These are phyloP conservation scores for Dipodomys ordii DNA, from an alignment of 2,113 vertebrate species.

Conservation along the genomic window DNA sequence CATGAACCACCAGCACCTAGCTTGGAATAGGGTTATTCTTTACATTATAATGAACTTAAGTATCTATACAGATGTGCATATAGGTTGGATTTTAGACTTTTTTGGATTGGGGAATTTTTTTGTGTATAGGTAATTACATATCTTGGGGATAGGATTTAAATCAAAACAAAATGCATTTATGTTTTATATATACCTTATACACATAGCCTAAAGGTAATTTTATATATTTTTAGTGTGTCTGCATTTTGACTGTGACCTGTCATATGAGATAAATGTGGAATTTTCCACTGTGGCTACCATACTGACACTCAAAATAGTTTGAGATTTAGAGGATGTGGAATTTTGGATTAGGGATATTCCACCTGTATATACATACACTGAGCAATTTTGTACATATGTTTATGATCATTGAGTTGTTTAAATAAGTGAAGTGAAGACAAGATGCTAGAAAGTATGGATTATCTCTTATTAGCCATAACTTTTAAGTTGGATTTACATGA, in stretches of 20 bases:
- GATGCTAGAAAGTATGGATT: neutral
- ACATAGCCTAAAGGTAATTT: neutral
- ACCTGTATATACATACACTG: neutral
- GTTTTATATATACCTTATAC: neutral
- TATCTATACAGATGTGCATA: neutral
- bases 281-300: neutral
- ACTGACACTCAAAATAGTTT: neutral
- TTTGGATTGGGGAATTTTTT: neutral
- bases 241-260: constrained; percentile 1
- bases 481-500: neutral
- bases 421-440: neutral
- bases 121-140: neutral
- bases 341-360: neutral
- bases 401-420: neutral
- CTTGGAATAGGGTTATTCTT: neutral
- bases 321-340: neutral
- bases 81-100: neutral
- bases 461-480: neutral
- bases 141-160: neutral
- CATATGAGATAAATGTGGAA: neutral
- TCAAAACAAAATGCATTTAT: constrained; percentile 9
- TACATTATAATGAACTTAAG: constrained; percentile 14
- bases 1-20: too few relatives aligned
- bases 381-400: neutral
- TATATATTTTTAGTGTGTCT: constrained; percentile 17